Conservation (phyloP, 2,888 invertebrate genomes). For the Alentia gelatinosa region DNA sequence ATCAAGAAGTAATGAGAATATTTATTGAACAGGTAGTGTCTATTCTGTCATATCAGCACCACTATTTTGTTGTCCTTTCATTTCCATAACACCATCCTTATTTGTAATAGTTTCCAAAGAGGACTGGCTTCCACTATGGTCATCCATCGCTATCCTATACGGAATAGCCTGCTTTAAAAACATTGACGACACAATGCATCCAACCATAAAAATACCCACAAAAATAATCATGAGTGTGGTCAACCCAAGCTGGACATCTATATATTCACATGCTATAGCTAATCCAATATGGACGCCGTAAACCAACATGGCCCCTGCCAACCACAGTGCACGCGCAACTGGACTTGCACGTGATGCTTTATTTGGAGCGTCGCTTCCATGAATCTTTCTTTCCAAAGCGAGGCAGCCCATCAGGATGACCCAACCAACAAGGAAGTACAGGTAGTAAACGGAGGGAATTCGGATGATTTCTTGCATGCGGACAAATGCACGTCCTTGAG, state of each 20-base stretch:
- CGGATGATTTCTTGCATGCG: constrained; percentile 63
- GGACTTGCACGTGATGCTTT: not conserved
- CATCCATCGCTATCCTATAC: not conserved
- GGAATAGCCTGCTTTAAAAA: constrained; percentile 45
- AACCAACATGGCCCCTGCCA: not conserved
- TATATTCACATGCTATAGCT: not conserved
- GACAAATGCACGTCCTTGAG: constrained; percentile 59
- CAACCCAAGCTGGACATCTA: not conserved
- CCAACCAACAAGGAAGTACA: constrained; percentile 53
- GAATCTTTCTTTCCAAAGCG: not conserved
- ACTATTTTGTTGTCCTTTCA: not conserved
- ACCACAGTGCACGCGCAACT: not conserved
- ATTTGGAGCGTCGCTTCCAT: not conserved
- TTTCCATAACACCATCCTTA: not conserved
- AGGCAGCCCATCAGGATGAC: constrained; percentile 8
- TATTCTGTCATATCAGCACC: too few species aligned
- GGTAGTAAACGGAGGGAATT: constrained; percentile 62
- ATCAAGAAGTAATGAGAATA: too few species aligned
- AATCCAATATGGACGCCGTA: constrained; percentile 48
- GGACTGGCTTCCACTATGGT: not conserved
- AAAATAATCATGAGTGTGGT: constrained; percentile 34
- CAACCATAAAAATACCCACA: constrained; percentile 17
- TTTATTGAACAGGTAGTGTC: too few species aligned
- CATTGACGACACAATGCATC: constrained; percentile 19
- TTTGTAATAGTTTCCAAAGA: not conserved